These are phyloP conservation scores for Buteo buteo DNA, from an alignment of 2,113 vertebrate species.

Conservation along the genomic window DNA sequence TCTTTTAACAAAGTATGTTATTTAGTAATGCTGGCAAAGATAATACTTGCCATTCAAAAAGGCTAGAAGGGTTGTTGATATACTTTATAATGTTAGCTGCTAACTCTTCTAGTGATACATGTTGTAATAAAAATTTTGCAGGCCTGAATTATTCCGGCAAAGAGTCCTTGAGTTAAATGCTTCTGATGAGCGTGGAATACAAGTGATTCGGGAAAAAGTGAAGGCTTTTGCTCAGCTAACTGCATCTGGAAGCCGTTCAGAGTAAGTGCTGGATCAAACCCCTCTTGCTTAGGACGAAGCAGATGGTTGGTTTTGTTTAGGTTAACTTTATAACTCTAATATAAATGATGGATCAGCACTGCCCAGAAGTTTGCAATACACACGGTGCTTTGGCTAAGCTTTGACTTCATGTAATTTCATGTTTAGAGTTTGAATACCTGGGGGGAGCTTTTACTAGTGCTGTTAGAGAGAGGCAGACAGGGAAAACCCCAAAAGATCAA, in stretches of 20 bases:
- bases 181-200: conserved; percentile 96
- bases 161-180: conserved; percentile 96
- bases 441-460: neutral
- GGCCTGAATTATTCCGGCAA: conserved; percentile 87
- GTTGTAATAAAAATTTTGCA: conserved; percentile 59
- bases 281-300: neutral
- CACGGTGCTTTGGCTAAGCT: neutral
- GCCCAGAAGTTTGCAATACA: neutral
- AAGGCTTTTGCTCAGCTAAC: conserved; percentile 95
- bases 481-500: neutral
- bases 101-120: neutral
- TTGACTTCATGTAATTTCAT: neutral
- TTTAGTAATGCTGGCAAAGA: neutral
- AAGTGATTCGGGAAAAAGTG: conserved; percentile 94
- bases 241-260: conserved; percentile 84
- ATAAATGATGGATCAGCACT: neutral
- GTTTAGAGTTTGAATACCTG: neutral
- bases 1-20: neutral
- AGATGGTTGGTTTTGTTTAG: neutral
- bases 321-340: neutral
- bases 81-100: neutral
- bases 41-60: neutral
- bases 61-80: neutral
- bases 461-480: neutral
- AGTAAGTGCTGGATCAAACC: conserved; percentile 79